Evolutionary conservation across 2,113 vertebrate species (phyloP).

Genomic region (Passer domesticus): DNA sequence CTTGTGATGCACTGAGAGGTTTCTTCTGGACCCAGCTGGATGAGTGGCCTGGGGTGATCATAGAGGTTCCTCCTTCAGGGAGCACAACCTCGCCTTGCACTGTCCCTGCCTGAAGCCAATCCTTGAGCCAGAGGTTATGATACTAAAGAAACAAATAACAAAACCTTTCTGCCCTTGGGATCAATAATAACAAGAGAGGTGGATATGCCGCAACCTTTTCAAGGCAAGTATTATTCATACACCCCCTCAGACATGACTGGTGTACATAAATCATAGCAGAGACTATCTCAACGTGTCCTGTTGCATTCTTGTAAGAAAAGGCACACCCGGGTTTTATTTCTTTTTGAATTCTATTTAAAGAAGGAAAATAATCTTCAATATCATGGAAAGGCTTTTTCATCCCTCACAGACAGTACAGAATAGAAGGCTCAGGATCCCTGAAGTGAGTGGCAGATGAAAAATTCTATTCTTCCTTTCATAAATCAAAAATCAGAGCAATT

Average conservation of each 20-base stretch:
- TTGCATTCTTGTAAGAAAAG: background rate
- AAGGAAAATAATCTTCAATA: background rate
- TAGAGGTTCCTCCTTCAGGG: background rate
- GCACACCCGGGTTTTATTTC: background rate
- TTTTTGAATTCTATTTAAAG: constrained; percentile 23
- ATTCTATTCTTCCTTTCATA: background rate
- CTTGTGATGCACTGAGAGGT: background rate
- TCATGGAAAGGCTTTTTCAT: background rate
- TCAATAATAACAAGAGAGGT: background rate
- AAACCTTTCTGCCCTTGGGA: background rate
- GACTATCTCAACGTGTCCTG: background rate
- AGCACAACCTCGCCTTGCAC: background rate
- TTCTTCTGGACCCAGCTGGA: background rate
- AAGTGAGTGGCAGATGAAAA: background rate
- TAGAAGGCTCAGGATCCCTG: background rate
- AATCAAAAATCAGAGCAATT: background rate
- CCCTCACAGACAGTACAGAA: background rate
- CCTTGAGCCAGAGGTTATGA: background rate
- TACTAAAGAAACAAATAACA: background rate
- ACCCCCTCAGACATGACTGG: background rate
- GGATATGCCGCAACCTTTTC: background rate
- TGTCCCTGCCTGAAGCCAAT: background rate
- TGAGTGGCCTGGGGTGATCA: background rate
- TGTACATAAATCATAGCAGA: background rate
- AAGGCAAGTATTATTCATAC: background rate